A percentile compares a stretch with the other conserved stretches of the same genome.
Conservation (phyloP, 2,797 vertebrate genomes). For the Alauda arvensis region DNA sequence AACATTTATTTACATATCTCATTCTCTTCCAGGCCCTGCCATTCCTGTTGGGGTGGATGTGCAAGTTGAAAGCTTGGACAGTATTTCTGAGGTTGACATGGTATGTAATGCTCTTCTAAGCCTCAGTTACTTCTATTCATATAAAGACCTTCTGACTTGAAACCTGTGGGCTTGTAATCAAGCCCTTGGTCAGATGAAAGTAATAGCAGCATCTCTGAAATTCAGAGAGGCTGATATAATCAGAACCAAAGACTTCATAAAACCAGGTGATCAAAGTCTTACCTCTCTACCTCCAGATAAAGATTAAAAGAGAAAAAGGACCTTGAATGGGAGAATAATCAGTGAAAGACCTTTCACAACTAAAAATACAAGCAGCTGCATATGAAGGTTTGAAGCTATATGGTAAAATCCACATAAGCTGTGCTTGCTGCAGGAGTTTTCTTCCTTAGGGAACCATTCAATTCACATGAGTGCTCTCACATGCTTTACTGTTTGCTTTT, state of each 20-base stretch:
- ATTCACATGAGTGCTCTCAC: neutral
- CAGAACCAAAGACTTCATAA: neutral
- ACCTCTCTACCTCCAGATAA: neutral
- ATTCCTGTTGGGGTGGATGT: conserved; percentile 94
- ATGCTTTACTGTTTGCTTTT: neutral
- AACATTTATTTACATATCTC: conserved; percentile 1
- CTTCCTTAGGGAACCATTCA: neutral
- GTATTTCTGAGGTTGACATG: conserved; percentile 97
- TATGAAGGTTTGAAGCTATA: neutral
- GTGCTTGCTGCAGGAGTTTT: neutral
- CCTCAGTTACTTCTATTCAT: neutral
- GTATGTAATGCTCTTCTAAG: conserved; percentile 65
- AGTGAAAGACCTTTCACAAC: neutral
- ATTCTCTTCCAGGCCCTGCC: conserved; percentile 83
- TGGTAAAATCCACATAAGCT: neutral
- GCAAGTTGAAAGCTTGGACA: conserved; percentile 94
- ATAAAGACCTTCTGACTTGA: neutral
- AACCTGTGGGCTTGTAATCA: neutral
- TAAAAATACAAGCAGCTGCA: neutral
- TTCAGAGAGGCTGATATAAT: neutral
- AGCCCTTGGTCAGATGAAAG: neutral
- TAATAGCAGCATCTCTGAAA: neutral
- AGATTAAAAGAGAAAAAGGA: neutral
- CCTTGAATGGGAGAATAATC: neutral
- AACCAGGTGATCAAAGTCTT: neutral